A percentile compares a stretch with the other conserved stretches of the same genome.
Evolutionary conservation across 2,797 vertebrate species (phyloP).

Genomic region (Lycodopsis pacificus): DNA sequence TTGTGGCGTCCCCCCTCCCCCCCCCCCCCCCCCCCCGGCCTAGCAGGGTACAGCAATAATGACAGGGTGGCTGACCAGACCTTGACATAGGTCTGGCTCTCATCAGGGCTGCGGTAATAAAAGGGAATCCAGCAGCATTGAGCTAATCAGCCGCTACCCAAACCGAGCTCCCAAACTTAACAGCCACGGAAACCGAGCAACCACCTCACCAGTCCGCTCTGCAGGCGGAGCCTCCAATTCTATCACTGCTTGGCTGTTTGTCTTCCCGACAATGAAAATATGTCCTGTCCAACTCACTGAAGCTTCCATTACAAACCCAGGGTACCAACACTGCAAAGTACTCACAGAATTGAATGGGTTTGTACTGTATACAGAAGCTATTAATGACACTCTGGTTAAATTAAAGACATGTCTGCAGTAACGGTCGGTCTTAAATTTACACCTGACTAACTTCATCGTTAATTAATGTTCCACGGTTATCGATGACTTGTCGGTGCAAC

Average conservation of each 20-base stretch:
- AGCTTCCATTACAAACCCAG: conserved; percentile 16
- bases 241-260: conserved; percentile 22
- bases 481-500: conserved; percentile 26
- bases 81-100: conserved; percentile 79
- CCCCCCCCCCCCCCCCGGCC: conserved; percentile 49
- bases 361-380: conserved; percentile 19
- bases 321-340: neutral
- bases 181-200: conserved; percentile 70
- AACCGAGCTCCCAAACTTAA: conserved; percentile 70
- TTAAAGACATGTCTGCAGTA: conserved; percentile 13
- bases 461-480: conserved; percentile 17
- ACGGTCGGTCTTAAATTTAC: conserved; percentile 20
- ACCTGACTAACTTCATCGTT: conserved; percentile 18
- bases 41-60: conserved; percentile 74
- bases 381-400: conserved; percentile 40
- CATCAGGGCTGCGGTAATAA: conserved; percentile 65
- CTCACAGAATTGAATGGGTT: conserved; percentile 16
- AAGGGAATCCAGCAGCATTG: conserved; percentile 64
- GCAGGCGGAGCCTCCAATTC: conserved; percentile 36
- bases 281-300: conserved; percentile 12
- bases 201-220: conserved; percentile 45
- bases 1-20: conserved; percentile 64
- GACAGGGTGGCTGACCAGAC: conserved; percentile 80
- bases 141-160: conserved; percentile 69
- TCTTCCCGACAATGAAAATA: conserved; percentile 34